phyloP scores from a whole-genome alignment of 2,888 invertebrate genomes.

The Apotomis betuletana region DNA sequence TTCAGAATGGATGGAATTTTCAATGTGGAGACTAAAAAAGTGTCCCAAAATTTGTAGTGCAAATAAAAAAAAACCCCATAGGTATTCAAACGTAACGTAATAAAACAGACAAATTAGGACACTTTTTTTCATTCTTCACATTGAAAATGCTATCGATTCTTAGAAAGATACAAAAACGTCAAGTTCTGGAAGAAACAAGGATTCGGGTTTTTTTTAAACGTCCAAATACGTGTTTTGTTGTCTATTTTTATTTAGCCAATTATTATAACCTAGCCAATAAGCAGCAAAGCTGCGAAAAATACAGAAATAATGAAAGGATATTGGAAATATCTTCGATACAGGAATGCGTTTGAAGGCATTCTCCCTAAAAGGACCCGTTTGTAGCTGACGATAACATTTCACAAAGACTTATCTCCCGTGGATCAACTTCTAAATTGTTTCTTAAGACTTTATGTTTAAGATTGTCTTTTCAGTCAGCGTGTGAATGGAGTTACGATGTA shows the following conservation, averaged over 20 bases:
- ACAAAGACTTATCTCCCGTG: not conserved
- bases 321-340: not conserved
- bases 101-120: too few species aligned
- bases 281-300: not conserved
- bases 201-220: too few species aligned
- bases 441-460: not conserved
- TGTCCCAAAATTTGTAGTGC: too few species aligned
- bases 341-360: constrained; percentile 22
- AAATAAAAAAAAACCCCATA: too few species aligned
- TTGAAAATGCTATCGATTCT: too few species aligned
- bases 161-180: too few species aligned
- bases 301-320: not conserved
- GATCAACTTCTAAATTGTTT: not conserved
- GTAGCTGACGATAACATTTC: not conserved
- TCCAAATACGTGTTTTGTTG: too few species aligned
- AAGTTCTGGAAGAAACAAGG: too few species aligned
- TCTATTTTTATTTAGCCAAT: not conserved
- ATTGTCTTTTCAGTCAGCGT: not conserved
- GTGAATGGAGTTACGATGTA: not conserved
- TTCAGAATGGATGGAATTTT: too few species aligned
- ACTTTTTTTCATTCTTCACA: too few species aligned
- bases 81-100: too few species aligned
- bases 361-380: constrained; percentile 3
- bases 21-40: too few species aligned
- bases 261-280: not conserved